Evolutionary conservation across 2,888 invertebrate species (phyloP).

Genomic region (Minunthozetes semirufus): DNA sequence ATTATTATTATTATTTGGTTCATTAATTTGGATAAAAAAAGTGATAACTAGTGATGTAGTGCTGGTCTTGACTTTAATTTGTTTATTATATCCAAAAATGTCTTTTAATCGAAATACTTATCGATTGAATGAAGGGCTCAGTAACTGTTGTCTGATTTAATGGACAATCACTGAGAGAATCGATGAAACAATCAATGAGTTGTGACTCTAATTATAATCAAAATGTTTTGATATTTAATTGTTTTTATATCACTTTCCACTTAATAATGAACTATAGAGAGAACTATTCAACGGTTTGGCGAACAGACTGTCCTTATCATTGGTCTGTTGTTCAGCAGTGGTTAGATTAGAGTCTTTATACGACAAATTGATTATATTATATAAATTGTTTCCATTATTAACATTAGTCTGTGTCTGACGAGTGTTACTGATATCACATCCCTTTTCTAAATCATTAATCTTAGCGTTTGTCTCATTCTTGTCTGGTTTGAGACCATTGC

Average conservation of each 20-base stretch:
- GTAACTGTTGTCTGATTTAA: neutral
- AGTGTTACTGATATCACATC: slow-evolving; percentile 12
- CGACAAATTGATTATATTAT: slow-evolving; percentile 16
- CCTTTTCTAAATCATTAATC: slow-evolving; percentile 11
- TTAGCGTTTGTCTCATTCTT: neutral
- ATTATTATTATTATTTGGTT: no score
- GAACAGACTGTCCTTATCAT: neutral
- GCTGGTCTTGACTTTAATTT: neutral
- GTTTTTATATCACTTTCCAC: slow-evolving; percentile 1
- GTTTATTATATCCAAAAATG: neutral
- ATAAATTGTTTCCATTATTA: slow-evolving; percentile 13
- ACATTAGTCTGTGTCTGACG: slow-evolving; percentile 7
- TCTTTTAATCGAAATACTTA: neutral
- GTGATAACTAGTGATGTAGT: no score
- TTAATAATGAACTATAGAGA: neutral
- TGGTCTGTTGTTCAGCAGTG: neutral
- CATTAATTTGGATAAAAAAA: no score
- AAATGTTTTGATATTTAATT: neutral
- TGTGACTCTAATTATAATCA: slow-evolving; percentile 16
- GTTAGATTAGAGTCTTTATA: slow-evolving; percentile 1
- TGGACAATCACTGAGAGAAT: neutral
- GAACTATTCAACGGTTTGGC: neutral
- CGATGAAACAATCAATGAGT: no score
- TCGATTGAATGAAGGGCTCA: neutral
- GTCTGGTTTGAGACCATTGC: neutral